Conservation (phyloP, 2,113 vertebrate species). For the Phoxinus phoxinus region DNA sequence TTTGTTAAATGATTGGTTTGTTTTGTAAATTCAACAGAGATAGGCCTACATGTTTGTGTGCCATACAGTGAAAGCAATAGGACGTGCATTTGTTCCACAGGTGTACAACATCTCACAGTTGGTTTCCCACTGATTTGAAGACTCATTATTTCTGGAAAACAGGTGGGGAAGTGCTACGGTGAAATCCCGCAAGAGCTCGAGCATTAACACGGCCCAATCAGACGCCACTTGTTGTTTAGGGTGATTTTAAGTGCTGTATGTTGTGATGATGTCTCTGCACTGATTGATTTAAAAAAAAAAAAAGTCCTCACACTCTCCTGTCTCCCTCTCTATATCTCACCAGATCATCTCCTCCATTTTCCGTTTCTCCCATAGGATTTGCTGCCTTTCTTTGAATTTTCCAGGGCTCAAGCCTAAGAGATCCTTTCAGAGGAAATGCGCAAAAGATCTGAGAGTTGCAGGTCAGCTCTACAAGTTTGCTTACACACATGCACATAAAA, state of each 20-base stretch:
- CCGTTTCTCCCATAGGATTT: conserved; percentile 39
- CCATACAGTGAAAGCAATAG: background rate
- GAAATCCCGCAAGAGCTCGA: background rate
- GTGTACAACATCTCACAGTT: conserved; percentile 19
- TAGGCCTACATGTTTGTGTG: background rate
- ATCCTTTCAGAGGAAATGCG: background rate
- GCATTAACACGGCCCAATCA: conserved; percentile 27
- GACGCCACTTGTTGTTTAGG: conserved; percentile 36
- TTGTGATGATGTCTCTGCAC: conserved; percentile 32
- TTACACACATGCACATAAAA: background rate
- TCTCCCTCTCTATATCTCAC: conserved; percentile 19
- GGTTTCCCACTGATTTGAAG: conserved; percentile 29
- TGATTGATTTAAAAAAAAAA: conserved; percentile 47
- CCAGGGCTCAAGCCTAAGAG: background rate
- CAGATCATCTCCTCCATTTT: conserved; percentile 44
- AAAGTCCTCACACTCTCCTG: background rate
- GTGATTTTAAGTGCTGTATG: conserved; percentile 45
- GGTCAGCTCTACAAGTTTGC: background rate
- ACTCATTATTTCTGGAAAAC: conserved; percentile 42
- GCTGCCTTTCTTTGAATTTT: background rate
- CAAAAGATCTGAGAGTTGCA: conserved; percentile 10
- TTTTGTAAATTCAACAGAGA: conserved; percentile 1
- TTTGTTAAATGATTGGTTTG: background rate
- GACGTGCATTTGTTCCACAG: conserved; percentile 14
- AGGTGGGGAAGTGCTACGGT: conserved; percentile 27